phyloP scores from a whole-genome alignment of 2,888 invertebrate species.

The Epistrophe grossulariae region DNA sequence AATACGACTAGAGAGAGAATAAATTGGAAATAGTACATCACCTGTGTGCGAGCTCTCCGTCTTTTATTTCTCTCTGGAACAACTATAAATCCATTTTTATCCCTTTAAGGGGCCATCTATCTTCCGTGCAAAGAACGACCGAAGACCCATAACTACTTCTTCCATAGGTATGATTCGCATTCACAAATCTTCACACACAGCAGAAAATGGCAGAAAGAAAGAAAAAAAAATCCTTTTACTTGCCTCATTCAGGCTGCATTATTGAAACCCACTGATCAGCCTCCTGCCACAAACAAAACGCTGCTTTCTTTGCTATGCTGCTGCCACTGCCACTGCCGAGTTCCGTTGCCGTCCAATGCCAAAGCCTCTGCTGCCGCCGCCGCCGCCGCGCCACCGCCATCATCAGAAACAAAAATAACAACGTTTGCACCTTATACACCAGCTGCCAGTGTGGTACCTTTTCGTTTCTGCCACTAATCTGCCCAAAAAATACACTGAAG shows the following conservation, averaged over 20 bases:
- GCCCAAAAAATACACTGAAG: conserved; percentile 36
- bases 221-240: conserved; percentile 54
- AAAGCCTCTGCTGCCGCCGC: background rate
- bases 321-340: background rate
- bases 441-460: conserved; percentile 48
- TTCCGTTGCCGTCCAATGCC: background rate
- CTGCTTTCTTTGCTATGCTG: background rate
- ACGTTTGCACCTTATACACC: conserved; percentile 61
- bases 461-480: conserved; percentile 55
- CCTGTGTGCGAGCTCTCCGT: conserved; percentile 64
- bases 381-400: background rate
- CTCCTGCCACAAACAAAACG: conserved; percentile 28
- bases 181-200: conserved; percentile 73
- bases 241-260: conserved; percentile 71
- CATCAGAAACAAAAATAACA: conserved; percentile 43
- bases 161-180: conserved; percentile 71
- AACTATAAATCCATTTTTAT: conserved; percentile 76
- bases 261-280: conserved; percentile 72
- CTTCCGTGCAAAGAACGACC: conserved; percentile 60
- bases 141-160: conserved; percentile 70
- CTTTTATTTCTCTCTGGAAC: conserved; percentile 70
- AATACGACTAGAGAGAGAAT: conserved; percentile 60
- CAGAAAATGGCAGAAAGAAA: conserved; percentile 54
- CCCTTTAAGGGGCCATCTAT: conserved; percentile 73
- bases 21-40: conserved; percentile 75